Base-by-base conservation (phyloP, 53 echinoderm and acorn worm genomes). In the Hippasteria phrygiana region DNA sequence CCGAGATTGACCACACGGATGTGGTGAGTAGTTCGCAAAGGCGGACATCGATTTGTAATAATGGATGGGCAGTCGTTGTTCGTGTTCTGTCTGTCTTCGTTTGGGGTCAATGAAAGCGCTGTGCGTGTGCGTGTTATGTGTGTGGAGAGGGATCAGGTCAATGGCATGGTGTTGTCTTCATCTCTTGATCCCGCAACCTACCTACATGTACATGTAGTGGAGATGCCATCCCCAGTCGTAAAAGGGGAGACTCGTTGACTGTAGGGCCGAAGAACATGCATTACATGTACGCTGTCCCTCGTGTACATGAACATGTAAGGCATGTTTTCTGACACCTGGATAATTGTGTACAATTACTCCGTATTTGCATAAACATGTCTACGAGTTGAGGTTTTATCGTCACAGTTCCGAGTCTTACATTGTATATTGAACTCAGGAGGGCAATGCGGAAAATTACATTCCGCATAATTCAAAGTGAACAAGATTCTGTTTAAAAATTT, bases 1-100 rank as follows among this genome's bases (percentile, higher is more conserved):
- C 95, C 27, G 94, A 95, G 78, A 91, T 97, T 53, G 95, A 97
- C 92, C 97, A 97, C 80, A 90, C 95, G 43, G 97, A 97, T 88
- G 92, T 95, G 69, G 97, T 97, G 85, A 95, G 97, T 89, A 43
- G 43, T 1, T 17, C 18, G 9, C 14, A 39, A 34, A 16, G 18
- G 20, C n/a, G 36, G 26, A 74, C 74, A 9, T 36, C 34, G n/a
- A 54, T 77, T 51, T 35, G 51, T 35, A 51, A 36, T 43, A 16
- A 16, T 38, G 71, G 20, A 29, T 63, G 22, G n/a, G n/a, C n/a
- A n/a, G n/a, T n/a, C n/a, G n/a, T n/a, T n/a, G n/a, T n/a, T n/a
- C n/a, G 0, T 17, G 4, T 22, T 59, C 24, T 26, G 26, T 59
- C 26, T 59, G 26, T 26, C 26, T 59, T 18, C 18, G 17, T 12